Conservation (phyloP, 2,888 invertebrate genomes). For the Chrysotoxum bicinctum region DNA sequence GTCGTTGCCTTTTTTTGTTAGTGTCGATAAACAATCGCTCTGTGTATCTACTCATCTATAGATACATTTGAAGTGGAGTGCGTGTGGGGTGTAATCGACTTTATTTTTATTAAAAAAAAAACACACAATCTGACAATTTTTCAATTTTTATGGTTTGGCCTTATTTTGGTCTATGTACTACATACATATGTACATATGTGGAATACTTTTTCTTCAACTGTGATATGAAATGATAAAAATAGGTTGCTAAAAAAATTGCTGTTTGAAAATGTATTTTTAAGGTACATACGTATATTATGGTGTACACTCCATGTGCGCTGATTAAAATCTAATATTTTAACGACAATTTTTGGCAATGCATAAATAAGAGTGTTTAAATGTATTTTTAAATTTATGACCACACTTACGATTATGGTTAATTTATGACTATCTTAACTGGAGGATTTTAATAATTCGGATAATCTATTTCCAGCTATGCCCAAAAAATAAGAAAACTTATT, state of each 20-base stretch:
- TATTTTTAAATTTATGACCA: no score
- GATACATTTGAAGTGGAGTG: neutral
- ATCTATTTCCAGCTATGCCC: no score
- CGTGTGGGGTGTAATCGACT: conserved; percentile 5
- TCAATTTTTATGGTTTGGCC: neutral
- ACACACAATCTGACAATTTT: conserved; percentile 13
- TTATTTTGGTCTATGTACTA: neutral
- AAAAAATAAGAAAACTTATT: no score
- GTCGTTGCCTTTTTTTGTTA: neutral
- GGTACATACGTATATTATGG: neutral
- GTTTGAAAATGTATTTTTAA: neutral
- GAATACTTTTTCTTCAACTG: conserved; percentile 20
- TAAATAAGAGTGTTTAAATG: no score
- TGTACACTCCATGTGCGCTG: neutral
- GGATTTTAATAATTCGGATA: no score
- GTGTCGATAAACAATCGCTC: neutral
- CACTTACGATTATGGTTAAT: no score
- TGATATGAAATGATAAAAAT: conserved; percentile 8
- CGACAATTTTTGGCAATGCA: no score
- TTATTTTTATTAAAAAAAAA: conserved; percentile 1
- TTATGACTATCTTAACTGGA: no score
- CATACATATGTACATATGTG: conserved; percentile 5
- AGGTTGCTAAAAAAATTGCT: neutral
- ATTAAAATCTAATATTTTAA: neutral
- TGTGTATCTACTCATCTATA: neutral